A percentile compares a stretch with the other conserved stretches of the same genome.
Evolutionary conservation across 2,797 vertebrate species (phyloP).

Genomic region (Falco novaeseelandiae): DNA sequence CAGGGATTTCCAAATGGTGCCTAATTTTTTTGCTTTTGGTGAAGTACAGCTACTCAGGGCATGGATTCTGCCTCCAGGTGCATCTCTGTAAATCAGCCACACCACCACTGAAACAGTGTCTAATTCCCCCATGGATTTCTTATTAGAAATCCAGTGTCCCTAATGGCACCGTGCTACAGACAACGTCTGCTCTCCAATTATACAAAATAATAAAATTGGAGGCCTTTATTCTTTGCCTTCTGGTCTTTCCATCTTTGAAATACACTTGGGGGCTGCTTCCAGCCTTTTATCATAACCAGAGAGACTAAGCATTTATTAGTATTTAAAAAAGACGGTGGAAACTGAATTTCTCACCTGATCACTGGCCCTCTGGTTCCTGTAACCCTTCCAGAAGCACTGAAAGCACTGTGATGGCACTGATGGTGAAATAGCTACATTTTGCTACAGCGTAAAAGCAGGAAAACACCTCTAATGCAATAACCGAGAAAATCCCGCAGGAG

Average conservation of each 20-base stretch:
- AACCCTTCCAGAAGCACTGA: not conserved
- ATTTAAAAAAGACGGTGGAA: conserved; percentile 12
- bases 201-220: conserved; percentile 52
- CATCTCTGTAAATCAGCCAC: conserved; percentile 27
- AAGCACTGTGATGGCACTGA: rapidly evolving
- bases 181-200: conserved; percentile 56
- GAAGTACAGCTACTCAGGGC: not conserved
- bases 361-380: not conserved
- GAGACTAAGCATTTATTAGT: conserved; percentile 15
- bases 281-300: not conserved
- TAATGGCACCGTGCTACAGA: not conserved
- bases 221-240: conserved; percentile 12
- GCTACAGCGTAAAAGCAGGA: not conserved
- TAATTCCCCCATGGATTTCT: conserved; percentile 22
- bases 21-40: not conserved
- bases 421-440: not conserved
- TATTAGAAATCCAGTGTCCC: conserved; percentile 48
- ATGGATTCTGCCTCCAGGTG: conserved; percentile 16
- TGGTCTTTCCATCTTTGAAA: not conserved
- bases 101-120: not conserved
- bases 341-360: conserved; percentile 23
- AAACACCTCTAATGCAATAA: not conserved
- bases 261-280: not conserved
- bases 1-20: not conserved
- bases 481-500: not conserved